phyloP scores from a whole-genome alignment of 1,140 invertebrate species.

The Drosophila kanapiae region DNA sequence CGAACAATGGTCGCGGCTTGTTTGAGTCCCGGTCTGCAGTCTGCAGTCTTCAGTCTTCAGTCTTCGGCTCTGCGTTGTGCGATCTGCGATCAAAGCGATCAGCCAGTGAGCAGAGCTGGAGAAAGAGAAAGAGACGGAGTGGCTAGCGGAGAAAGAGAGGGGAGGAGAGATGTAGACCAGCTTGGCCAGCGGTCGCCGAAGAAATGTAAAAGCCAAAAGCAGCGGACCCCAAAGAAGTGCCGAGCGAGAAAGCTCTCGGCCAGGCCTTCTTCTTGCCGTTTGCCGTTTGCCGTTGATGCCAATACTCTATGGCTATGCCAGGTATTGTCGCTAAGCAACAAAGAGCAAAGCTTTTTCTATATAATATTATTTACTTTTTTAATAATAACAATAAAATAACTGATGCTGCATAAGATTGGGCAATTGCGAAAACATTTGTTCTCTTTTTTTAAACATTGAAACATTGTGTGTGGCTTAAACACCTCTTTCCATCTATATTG shows the following conservation, averaged over 20 bases:
- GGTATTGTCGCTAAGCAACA: neutral
- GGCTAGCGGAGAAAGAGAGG: constrained; percentile 6
- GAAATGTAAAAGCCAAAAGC: constrained; percentile 71
- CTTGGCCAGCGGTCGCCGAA: constrained; percentile 70
- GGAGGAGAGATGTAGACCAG: constrained; percentile 19
- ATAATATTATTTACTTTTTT: no score
- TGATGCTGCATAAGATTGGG: no score
- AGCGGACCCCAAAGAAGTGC: constrained; percentile 51
- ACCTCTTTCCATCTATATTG: no score
- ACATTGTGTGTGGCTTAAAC: no score
- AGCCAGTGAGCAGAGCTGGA: constrained; percentile 11
- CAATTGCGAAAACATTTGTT: no score
- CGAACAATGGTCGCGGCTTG: constrained; percentile 78
- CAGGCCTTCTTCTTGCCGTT: constrained; percentile 10
- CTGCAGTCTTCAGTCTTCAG: neutral
- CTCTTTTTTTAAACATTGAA: no score
- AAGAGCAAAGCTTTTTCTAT: neutral
- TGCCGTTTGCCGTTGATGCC: neutral
- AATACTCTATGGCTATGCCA: neutral
- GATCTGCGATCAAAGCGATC: constrained; percentile 11
- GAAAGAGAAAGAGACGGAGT: constrained; percentile 20
- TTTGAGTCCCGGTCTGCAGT: constrained; percentile 52
- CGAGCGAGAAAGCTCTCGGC: constrained; percentile 45
- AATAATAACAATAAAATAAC: no score
- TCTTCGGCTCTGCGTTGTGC: constrained; percentile 9